These are phyloP conservation scores for Drosophila truncata DNA, from an alignment of 1,140 invertebrate species.

Conservation along the genomic window DNA sequence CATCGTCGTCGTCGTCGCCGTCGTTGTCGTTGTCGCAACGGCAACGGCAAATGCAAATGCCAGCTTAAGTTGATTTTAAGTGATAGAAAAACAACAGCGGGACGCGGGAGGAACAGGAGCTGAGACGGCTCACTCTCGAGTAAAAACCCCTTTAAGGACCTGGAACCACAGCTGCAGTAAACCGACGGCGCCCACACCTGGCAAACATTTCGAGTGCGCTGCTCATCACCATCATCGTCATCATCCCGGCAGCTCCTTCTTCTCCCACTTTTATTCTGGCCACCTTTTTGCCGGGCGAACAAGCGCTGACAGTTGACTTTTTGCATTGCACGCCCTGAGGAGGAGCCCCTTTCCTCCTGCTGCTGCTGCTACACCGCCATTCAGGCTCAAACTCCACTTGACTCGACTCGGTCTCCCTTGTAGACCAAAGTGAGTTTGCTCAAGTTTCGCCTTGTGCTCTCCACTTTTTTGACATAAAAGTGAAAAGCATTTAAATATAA, in stretches of 20 bases:
- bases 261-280: neutral
- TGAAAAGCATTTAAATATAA: conserved; percentile 84
- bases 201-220: conserved; percentile 65
- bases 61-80: conserved; percentile 83
- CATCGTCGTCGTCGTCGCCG: neutral
- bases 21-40: conserved; percentile 9
- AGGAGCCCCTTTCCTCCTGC: neutral
- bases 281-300: conserved; percentile 38
- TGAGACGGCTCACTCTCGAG: conserved; percentile 32
- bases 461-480: conserved; percentile 70
- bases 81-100: conserved; percentile 76
- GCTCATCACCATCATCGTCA: conserved; percentile 65
- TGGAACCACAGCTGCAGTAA: conserved; percentile 34
- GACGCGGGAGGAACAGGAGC: conserved; percentile 7
- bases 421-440: conserved; percentile 74
- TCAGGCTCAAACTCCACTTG: conserved; percentile 68
- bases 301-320: conserved; percentile 76
- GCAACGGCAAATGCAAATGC: conserved; percentile 71
- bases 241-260: conserved; percentile 36
- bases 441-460: conserved; percentile 64
- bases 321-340: conserved; percentile 31
- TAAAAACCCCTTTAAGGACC: conserved; percentile 55
- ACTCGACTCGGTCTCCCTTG: conserved; percentile 54
- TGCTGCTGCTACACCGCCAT: conserved; percentile 30
- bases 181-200: conserved; percentile 42